These are phyloP conservation scores for Eretmochelys imbricata DNA, from an alignment of 2,113 vertebrate genomes.

Conservation along the genomic window DNA sequence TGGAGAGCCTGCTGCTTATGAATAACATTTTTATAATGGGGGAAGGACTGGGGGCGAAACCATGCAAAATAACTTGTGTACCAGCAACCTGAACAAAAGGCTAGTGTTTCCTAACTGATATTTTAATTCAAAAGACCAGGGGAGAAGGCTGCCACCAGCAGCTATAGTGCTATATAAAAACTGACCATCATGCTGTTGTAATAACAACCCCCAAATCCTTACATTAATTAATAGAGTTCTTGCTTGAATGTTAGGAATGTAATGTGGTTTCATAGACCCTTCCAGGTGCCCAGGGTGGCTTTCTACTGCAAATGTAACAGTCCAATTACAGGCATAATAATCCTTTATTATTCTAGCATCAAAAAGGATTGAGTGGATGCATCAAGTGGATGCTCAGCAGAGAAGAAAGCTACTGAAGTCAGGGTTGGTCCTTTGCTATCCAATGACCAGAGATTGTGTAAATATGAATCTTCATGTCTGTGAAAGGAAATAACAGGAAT, in stretches of 20 bases:
- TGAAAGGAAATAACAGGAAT: not conserved
- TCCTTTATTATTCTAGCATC: not conserved
- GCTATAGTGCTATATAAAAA: not conserved
- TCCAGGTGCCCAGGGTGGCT: not conserved
- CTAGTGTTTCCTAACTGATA: not conserved
- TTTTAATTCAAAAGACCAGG: not conserved
- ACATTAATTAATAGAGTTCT: not conserved
- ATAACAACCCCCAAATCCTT: not conserved
- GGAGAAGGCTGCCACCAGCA: not conserved
- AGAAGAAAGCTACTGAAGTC: not conserved
- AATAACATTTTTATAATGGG: not conserved
- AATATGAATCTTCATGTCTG: not conserved
- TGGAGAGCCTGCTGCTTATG: not conserved
- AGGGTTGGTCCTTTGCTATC: not conserved
- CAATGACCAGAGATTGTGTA: not conserved
- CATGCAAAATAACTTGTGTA: not conserved
- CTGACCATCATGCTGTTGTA: not conserved
- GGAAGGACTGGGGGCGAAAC: not conserved
- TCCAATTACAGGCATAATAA: not conserved
- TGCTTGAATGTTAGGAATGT: not conserved
- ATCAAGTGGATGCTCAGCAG: not conserved
- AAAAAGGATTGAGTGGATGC: not conserved
- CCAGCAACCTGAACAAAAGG: not conserved
- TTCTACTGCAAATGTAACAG: not conserved
- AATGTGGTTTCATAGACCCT: not conserved